Percentiles rank a stretch among this genome's conserved stretches.
Evolutionary conservation across 2,797 vertebrate species (phyloP).

Genomic region (Enteromius thamalakanensis): DNA sequence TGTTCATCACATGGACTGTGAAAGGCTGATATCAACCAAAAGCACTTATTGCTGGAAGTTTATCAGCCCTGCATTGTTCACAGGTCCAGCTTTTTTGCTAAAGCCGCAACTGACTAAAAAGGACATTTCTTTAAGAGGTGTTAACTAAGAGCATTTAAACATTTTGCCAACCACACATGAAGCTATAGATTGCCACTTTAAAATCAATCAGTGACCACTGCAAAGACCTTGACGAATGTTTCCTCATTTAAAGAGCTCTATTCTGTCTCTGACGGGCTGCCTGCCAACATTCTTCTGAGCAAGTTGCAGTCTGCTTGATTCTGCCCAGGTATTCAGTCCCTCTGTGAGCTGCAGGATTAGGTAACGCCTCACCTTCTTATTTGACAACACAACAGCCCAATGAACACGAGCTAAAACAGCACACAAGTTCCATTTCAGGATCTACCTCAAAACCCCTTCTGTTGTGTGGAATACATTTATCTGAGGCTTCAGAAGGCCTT

Average conservation of each 20-base stretch:
- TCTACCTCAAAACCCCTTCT: not conserved
- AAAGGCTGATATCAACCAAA: constrained; percentile 6
- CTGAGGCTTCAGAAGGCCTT: not conserved
- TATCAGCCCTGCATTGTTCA: not conserved
- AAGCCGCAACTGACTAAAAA: not conserved
- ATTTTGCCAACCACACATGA: not conserved
- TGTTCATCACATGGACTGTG: constrained; percentile 11
- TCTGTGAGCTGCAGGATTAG: constrained; percentile 35
- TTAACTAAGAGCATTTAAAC: no score
- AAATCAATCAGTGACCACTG: constrained; percentile 5
- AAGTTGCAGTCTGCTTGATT: constrained; percentile 45
- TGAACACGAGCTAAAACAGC: not conserved
- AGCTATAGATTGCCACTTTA: not conserved
- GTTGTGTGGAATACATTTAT: not conserved
- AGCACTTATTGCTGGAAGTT: not conserved
- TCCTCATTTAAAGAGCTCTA: constrained; percentile 24
- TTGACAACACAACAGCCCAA: constrained; percentile 23
- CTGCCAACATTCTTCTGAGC: constrained; percentile 47
- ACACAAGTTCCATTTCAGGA: not conserved
- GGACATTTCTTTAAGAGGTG: not conserved
- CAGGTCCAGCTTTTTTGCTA: not conserved
- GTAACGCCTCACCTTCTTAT: constrained; percentile 35
- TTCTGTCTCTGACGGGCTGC: not conserved
- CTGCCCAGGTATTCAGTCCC: constrained; percentile 49
- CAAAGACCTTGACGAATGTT: constrained; percentile 18